Evolutionary conservation across 2,888 invertebrate genomes (phyloP), one percentile per base, ranked within the genome.

Genomic region (Fragum fragum): DNA sequence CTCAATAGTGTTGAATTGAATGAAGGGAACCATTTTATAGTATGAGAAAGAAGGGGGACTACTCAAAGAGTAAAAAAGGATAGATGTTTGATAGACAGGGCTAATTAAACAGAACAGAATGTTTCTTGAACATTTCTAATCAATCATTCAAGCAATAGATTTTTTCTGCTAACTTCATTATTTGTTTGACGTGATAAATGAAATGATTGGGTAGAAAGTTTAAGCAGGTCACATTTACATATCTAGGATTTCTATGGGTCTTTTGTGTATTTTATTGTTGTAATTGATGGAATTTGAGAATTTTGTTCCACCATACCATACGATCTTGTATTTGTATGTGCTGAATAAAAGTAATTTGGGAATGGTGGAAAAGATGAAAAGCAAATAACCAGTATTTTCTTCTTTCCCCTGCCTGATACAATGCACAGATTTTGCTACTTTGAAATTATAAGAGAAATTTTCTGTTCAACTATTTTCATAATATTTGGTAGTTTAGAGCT

Each of bases 131-230:
- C 47, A 47, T 47, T 47, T 47, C 47, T 9, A 47, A 47, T 47
- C 47, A 47, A 47, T 47, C 47, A 47, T n/a, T 47, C 47, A 47
- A 47, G 18, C 47, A 47, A 47, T 47, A 47, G 47, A 47, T 47
- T 47, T 47, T 16, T 47, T 16, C 47, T 47, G 47, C n/a, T 47
- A 47, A 47, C 47, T 47, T 47, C 47, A 47, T 47, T n/a, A 47
- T 47, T 47, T 47, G 47, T n/a, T 47, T 47, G 47, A 47, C 47
- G 5, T 47, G 47, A 47, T 47, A 47, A 47, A 47, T 47, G 47
- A 47, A 47, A 9, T 9, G 47, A 47, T 47, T 14, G 47, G 47
- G 14, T 5, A 47, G 47, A 47, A 47, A 47, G 47, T 47, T 47
- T 14, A 47, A 14, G 47, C 47, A n/a, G 47, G 47, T 47, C 47